Conservation (phyloP, 2,888 invertebrate genomes). For the Cryptocheilus praepositus region DNA sequence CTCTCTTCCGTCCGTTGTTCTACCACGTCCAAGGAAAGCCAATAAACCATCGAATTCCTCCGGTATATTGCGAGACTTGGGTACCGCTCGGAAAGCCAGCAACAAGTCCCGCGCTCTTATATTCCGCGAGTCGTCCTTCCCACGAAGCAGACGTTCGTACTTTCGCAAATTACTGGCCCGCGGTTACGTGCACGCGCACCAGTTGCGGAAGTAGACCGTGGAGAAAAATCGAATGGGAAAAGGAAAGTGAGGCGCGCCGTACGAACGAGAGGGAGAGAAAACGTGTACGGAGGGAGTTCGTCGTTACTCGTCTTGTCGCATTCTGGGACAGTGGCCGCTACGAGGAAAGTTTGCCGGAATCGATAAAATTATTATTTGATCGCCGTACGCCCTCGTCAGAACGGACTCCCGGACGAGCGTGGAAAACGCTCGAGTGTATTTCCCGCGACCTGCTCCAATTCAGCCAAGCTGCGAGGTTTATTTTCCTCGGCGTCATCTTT, state of each 20-base stretch:
- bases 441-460: no score
- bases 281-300: no score
- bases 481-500: no score
- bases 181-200: constrained; percentile 42
- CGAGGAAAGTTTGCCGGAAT: constrained; percentile 27
- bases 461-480: no score
- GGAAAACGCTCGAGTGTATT: no score
- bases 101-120: constrained; percentile 70
- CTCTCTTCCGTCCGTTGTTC: constrained; percentile 54
- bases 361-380: constrained; percentile 39
- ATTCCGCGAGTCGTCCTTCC: constrained; percentile 62
- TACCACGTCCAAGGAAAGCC: constrained; percentile 70
- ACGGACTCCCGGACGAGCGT: neutral
- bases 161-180: constrained; percentile 53
- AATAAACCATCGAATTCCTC: constrained; percentile 73
- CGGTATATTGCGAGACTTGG: constrained; percentile 66
- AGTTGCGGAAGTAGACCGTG: constrained; percentile 26
- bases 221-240: constrained; percentile 20
- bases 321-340: constrained; percentile 15
- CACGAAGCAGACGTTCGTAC: constrained; percentile 42
- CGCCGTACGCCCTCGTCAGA: constrained; percentile 6
- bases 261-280: neutral
- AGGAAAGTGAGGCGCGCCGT: neutral
- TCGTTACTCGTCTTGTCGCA: no score
- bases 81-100: constrained; percentile 63